Percentiles rank a stretch among this genome's conserved stretches.
Conservation (phyloP, 2,888 invertebrate genomes). For the Eilema sororculum region DNA sequence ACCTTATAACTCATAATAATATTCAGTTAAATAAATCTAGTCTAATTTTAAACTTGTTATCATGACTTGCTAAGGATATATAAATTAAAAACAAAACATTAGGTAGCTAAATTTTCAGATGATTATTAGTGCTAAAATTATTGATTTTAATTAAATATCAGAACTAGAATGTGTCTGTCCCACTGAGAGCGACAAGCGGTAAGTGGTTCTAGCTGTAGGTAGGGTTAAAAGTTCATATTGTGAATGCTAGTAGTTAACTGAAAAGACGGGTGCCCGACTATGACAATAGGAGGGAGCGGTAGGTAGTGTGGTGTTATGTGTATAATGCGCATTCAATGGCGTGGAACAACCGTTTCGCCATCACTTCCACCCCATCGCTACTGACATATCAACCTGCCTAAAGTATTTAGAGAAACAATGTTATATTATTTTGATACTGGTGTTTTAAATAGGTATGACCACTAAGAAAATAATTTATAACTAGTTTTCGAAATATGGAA, state of each 20-base stretch:
- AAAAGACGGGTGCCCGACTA: neutral
- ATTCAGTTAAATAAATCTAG: neutral
- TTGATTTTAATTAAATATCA: slow-evolving; percentile 4
- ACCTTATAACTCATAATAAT: neutral
- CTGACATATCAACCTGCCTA: neutral
- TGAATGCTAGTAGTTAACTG: neutral
- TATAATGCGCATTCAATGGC: slow-evolving; percentile 2
- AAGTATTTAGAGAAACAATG: neutral
- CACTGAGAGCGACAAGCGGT: slow-evolving; percentile 4
- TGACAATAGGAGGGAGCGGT: slow-evolving; percentile 1
- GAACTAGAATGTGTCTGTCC: neutral
- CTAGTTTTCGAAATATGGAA: neutral
- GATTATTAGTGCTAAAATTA: neutral
- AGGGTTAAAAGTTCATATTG: neutral
- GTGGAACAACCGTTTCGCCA: neutral
- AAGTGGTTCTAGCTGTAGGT: neutral
- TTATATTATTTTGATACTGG: neutral
- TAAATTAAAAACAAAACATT: neutral
- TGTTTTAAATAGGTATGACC: neutral
- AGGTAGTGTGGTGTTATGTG: no score
- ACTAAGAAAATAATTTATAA: neutral
- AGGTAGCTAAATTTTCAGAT: neutral
- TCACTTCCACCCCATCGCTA: neutral
- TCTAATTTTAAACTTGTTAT: neutral
- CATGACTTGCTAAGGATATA: neutral